These are phyloP conservation scores for Coranthus polyacanthus DNA, from an alignment of 2,797 vertebrate species.

Conservation along the genomic window DNA sequence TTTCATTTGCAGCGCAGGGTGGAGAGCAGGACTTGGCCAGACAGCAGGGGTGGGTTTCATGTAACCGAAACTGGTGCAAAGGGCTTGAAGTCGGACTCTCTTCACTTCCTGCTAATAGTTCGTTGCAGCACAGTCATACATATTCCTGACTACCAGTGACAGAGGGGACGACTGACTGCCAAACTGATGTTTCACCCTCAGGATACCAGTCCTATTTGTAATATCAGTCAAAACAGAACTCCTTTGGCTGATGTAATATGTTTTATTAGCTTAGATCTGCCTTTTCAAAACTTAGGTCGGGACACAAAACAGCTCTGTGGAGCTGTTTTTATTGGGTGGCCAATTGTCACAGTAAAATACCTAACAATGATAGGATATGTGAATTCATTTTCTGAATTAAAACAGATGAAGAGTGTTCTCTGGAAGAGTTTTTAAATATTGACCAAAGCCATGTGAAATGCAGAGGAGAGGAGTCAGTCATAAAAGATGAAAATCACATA, in stretches of 20 bases:
- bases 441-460: too few species aligned
- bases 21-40: slow-evolving; percentile 62
- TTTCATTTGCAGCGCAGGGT: slow-evolving; percentile 72
- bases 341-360: too few species aligned
- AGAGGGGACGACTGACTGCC: slow-evolving; percentile 44
- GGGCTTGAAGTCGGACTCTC: slow-evolving; percentile 43
- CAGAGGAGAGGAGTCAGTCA: too few species aligned
- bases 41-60: slow-evolving; percentile 69
- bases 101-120: slow-evolving; percentile 56
- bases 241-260: slow-evolving; percentile 22
- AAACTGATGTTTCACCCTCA: slow-evolving; percentile 34
- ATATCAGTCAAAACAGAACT: slow-evolving; percentile 33
- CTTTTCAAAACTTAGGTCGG: too few species aligned
- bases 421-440: too few species aligned
- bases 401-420: too few species aligned
- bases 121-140: slow-evolving; percentile 33
- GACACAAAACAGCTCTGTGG: too few species aligned
- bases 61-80: slow-evolving; percentile 65
- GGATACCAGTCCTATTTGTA: slow-evolving; percentile 37
- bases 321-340: too few species aligned
- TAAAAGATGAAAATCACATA: too few species aligned
- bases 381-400: too few species aligned
- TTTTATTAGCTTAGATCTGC: slow-evolving; percentile 25
- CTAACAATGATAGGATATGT: too few species aligned
- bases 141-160: slow-evolving; percentile 41